Base-by-base conservation (phyloP, 2,113 vertebrate species). In the Bubo scandiacus region DNA sequence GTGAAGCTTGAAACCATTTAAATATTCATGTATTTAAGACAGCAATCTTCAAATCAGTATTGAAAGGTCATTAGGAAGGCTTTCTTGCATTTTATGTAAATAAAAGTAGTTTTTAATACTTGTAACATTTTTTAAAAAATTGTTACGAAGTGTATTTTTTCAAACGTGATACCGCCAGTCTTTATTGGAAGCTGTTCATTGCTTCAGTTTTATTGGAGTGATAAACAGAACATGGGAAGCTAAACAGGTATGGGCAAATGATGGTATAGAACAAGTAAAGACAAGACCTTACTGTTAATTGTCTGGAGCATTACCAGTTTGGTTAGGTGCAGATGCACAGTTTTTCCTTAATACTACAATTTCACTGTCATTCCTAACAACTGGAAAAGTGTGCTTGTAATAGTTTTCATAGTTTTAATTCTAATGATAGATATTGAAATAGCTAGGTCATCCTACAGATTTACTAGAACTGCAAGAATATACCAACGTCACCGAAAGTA, bases 171-270 rank as follows among this genome's bases (percentile, higher is more conserved):
- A 92, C 71, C 91, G 5, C 8, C 47, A 72, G 61, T 81, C 55
- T 81, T 65, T 49, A n/a, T 23, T 57, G 32, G 52, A 86, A 89
- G 23, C 34, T 81, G 7, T 92, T 93, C 12, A 4, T 70, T 4
- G 8, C 49, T 86, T 11, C 22, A 52, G 29, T 86, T 86, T 55
- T 91, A 29, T 23, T 5, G 1, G 57, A 42, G 63, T 45, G 82
- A 91, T 91, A 87, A 95, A 94, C 86, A 91, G 74, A 62, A 61
- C 57, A 19, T 32, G 40, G 73, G 80, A 91, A 94, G 45, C 70
- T 68, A 42, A 85, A 42, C 6, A 27, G 49, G 92, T 90, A 66
- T 73, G 67, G 74, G 84, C 74, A 91, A 66, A 58, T 16, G 25
- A 25, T 45, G 61, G 40, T 51, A 94, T 70, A 82, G 84, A 91